These are phyloP conservation scores for Agriotes lineatus DNA, from an alignment of 2,888 invertebrate genomes.

Conservation along the genomic window DNA sequence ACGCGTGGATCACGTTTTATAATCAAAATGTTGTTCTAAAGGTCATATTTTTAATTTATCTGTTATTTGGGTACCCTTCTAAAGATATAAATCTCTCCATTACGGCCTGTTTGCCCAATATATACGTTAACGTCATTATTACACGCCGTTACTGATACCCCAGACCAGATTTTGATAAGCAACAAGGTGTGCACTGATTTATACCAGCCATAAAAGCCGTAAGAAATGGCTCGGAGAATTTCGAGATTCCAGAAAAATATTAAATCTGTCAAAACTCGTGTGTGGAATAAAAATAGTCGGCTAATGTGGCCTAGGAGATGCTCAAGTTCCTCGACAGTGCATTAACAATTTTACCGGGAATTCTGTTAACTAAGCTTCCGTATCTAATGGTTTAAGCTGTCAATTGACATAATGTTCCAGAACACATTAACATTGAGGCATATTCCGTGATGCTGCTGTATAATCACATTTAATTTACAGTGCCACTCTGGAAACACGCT, in stretches of 20 bases:
- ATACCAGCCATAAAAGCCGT: neutral
- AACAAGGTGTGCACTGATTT: neutral
- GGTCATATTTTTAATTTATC: too few species aligned
- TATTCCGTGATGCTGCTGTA: slow-evolving; percentile 32
- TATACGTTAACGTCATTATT: neutral
- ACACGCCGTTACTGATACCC: neutral
- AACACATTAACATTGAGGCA: slow-evolving; percentile 46
- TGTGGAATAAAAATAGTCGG: slow-evolving; percentile 44
- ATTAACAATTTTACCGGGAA: slow-evolving; percentile 47
- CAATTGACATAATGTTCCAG: slow-evolving; percentile 53
- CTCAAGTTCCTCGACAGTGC: slow-evolving; percentile 42
- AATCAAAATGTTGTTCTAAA: too few species aligned
- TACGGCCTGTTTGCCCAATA: neutral
- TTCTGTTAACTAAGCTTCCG: slow-evolving; percentile 46
- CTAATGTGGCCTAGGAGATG: slow-evolving; percentile 33
- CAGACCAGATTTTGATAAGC: neutral
- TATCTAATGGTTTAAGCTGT: slow-evolving; percentile 51
- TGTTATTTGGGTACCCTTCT: too few species aligned
- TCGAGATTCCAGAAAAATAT: slow-evolving; percentile 5
- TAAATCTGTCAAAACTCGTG: slow-evolving; percentile 40
- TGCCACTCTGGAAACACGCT: neutral
- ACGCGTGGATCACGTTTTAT: too few species aligned
- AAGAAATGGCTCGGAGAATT: neutral
- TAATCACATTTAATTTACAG: slow-evolving; percentile 42
- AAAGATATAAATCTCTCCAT: too few species aligned